Base-by-base conservation (phyloP, 2,797 vertebrate genomes). In the Amphiprion clarkii region DNA sequence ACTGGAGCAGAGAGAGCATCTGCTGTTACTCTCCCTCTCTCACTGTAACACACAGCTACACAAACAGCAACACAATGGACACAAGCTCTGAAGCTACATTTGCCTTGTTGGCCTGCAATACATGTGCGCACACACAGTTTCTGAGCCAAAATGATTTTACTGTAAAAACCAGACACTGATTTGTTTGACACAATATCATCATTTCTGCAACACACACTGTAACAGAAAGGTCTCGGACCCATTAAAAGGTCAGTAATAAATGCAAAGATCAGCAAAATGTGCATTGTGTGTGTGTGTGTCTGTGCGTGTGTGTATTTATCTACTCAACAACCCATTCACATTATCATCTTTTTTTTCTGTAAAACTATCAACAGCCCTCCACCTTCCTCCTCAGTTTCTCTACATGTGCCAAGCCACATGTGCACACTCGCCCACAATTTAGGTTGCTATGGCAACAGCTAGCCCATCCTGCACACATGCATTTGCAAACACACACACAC, bases 1-100 rank as follows among this genome's bases (percentile, higher is more conserved):
- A 90, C n/a, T 88, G 85, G 77, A 90, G 71, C 75, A 74, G 74
- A 86, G 74, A 69, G 81, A 84, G 89, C 90, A 91, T 92, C 90
- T 91, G 89, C 74, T 82, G 62, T 66, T 61, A 39, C 62, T 39
- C 67, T 23, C 31, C 17, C 17, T 17, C 36, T 25, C 13, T 59
- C 36, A 49, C 49, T 81, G 71, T 60, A 68, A 70, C 23, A 68
- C 55, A 60, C 36, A 61, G 63, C 19, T 33, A 82, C 46, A 54
- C 55, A 69, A 44, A 49, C 59, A 57, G 12, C 49, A 42, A 56
- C 58, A 69, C 21, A 23, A 71, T 63, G 53, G 76, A 67, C 74
- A 84, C 63, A 54, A 71, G 68, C 74, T 74, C 44, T 57, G 57
- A 67, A 71, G 51, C 61, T 68, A 62, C 71, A 85, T 86, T 84